Base-by-base conservation (phyloP, 53 echinoderm and acorn worm genomes). In the Antedon mediterranea region DNA sequence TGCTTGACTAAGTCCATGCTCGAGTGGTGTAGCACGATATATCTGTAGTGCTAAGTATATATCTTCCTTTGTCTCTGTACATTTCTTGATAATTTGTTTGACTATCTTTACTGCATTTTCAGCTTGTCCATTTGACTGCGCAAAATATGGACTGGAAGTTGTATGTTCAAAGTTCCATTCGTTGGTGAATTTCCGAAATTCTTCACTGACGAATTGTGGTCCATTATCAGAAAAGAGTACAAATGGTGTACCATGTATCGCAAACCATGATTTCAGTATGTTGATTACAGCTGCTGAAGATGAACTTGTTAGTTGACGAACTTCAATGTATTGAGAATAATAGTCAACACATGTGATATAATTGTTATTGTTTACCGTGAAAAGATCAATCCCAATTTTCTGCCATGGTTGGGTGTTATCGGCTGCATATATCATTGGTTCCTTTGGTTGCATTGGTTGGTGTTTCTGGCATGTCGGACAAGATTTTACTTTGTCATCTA, bases 91-190 rank as follows among this genome's bases (percentile, higher is more conserved):
- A 0, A 34, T 3, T 8, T 18, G 76, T 71, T 82, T 76, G 14
- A 82, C 72, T 28, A n/a, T 77, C 71, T 82, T 33, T 3, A 76
- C 77, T 20, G 76, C 76, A 26, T 77, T 43, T n/a, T 82, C 82
- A 20, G 33, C 76, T 14, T 76, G 76, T 23, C 77, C 82, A 76
- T 82, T 82, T 0, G 77, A 82, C 28, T 76, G 70, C 26, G 82
- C 76, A 28, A 70, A 82, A 31, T 77, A 70, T 20, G 77, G 82
- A 34, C 82, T 82, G 3, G 71, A 76, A 0, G 77, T 82, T 26
- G 76, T 23, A 71, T 82, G 82, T 28, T 76, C 33, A 28, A 82
- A 82, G n/a, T 28, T 6, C 82, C 82, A 82, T 33, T 77, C 8
- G 23, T 81, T 31, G 15, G 37, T 43, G 32, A 81, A 81, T 0